Base-by-base conservation (phyloP, 2,797 vertebrate genomes). In the Sebastes miniatus region DNA sequence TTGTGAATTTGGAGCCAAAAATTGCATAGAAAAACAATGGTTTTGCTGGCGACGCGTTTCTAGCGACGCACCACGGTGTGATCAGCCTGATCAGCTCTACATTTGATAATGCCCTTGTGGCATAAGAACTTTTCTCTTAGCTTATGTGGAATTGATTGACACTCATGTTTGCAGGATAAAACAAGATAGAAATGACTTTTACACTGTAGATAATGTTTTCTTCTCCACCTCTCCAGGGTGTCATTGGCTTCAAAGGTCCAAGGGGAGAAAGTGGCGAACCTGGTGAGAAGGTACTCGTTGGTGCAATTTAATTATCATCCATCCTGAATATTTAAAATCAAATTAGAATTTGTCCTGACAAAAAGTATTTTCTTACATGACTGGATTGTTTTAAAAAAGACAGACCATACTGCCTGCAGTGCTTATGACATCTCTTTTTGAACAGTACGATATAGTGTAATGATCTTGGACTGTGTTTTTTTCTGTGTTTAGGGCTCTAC, bases 251-350 rank as follows among this genome's bases (percentile, higher is more conserved):
- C 59, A 94, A 87, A 6, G 97, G 97, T 64, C 87, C 83, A 0
- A 80, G 1, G 79, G 97, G 97, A 9, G 94, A 96, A 39, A 76
- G 80, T 85, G 97, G 97, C 61, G 93, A 95, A 86, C 95, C 95
- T 77, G 97, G 97, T 76, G 79, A 83, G 52, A 97, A 97, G 96
- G 97, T 98, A 95, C 90, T 76, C 10, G 64, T 63, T 25, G 4
- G 13, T 64, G 4, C 5, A 12, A 24, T 69, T 69, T 5, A 22
- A 16, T 76, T 62, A 47, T 74, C 7, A 73, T 59, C 3, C 9
- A 27, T 58, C 20, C 1, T 36, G 2, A 36, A 74, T 58, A n/a
- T 79, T 43, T 58, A 13, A 52, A 70, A 24, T 25, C 27, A 2
- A 62, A 57, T 16, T 24, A 10, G 1, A 43, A 73, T 57, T 8